Percentiles rank a stretch among this genome's conserved stretches.
phyloP scores from a whole-genome alignment of 35 echinoderm and acorn worm species.

The Anneissia japonica region DNA sequence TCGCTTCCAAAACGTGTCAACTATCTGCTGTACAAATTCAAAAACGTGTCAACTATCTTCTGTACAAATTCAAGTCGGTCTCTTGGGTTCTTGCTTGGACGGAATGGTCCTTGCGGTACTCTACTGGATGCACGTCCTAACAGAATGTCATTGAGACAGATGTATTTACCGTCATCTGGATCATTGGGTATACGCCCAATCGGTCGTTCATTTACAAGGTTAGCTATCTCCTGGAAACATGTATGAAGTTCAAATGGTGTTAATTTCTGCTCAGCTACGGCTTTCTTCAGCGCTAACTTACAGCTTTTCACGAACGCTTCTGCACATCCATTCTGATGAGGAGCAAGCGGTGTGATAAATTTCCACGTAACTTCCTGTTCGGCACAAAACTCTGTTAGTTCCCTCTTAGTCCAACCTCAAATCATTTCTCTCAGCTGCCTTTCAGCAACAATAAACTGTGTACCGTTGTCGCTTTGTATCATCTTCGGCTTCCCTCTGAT shows the following conservation, averaged over 20 bases:
- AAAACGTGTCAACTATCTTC: too few relatives aligned
- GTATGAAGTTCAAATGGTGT: conserved; percentile 51
- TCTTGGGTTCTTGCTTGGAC: conserved; percentile 18
- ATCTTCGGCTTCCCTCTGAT: conserved; percentile 28
- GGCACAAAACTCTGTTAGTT: conserved; percentile 51
- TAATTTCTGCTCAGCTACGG: conserved; percentile 42
- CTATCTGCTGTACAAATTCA: conserved; percentile 35
- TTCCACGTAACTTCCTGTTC: conserved; percentile 32
- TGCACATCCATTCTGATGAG: conserved; percentile 70
- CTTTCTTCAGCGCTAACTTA: conserved; percentile 33
- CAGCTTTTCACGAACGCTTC: conserved; percentile 52
- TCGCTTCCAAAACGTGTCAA: conserved; percentile 37
- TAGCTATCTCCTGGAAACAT: conserved; percentile 27
- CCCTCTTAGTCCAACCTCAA: conserved; percentile 9
- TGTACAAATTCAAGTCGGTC: conserved; percentile 46
- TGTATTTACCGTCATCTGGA: conserved; percentile 30
- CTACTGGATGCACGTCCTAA: conserved; percentile 22
- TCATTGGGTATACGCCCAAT: conserved; percentile 17
- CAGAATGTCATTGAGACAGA: conserved; percentile 30
- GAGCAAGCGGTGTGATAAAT: conserved; percentile 43
- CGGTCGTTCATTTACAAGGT: conserved; percentile 21
- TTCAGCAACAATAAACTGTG: conserved; percentile 46
- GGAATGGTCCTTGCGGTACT: conserved; percentile 40
- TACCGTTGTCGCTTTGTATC: conserved; percentile 51
- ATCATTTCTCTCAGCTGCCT: conserved; percentile 34